Evolutionary conservation across 2,113 vertebrate genomes (phyloP).

Genomic region (Chlamydotis undulata): DNA sequence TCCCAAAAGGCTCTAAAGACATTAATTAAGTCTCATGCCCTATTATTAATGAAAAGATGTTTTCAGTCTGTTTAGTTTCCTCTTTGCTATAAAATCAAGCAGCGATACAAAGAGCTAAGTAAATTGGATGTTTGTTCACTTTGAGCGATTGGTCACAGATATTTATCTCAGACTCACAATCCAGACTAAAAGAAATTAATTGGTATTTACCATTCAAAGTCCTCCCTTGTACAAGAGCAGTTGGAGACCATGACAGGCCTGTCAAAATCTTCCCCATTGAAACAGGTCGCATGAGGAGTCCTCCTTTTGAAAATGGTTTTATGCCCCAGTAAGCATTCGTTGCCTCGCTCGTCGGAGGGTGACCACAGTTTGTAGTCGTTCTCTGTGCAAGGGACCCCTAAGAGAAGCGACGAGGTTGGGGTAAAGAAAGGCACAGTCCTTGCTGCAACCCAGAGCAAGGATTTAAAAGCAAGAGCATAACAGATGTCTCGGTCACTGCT

Average conservation of each 20-base stretch:
- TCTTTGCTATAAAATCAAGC: slow-evolving; percentile 4
- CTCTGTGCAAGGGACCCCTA: slow-evolving; percentile 93
- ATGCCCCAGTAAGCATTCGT: slow-evolving; percentile 91
- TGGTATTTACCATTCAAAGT: slow-evolving; percentile 91
- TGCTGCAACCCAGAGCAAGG: background rate
- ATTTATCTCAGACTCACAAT: background rate
- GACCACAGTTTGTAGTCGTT: slow-evolving; percentile 98
- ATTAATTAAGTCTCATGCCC: slow-evolving; percentile 19
- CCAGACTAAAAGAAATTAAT: slow-evolving; percentile 1
- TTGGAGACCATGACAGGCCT: slow-evolving; percentile 90
- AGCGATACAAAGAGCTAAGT: background rate
- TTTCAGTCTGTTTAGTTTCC: slow-evolving; percentile 23
- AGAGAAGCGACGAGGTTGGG: background rate
- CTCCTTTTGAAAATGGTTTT: slow-evolving; percentile 92
- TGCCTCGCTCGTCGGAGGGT: slow-evolving; percentile 92
- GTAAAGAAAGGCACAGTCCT: background rate
- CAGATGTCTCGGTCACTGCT: background rate
- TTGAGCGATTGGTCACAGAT: background rate
- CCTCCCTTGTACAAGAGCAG: slow-evolving; percentile 94
- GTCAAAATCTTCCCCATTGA: slow-evolving; percentile 97
- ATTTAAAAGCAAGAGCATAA: background rate
- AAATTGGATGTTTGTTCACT: background rate
- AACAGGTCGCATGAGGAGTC: slow-evolving; percentile 93
- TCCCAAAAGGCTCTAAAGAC: background rate
- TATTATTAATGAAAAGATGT: slow-evolving; percentile 27